Evolutionary conservation across 2,888 invertebrate genomes (phyloP), one percentile per base, ranked within the genome.

Genomic region (Linnaemya vulpina): DNA sequence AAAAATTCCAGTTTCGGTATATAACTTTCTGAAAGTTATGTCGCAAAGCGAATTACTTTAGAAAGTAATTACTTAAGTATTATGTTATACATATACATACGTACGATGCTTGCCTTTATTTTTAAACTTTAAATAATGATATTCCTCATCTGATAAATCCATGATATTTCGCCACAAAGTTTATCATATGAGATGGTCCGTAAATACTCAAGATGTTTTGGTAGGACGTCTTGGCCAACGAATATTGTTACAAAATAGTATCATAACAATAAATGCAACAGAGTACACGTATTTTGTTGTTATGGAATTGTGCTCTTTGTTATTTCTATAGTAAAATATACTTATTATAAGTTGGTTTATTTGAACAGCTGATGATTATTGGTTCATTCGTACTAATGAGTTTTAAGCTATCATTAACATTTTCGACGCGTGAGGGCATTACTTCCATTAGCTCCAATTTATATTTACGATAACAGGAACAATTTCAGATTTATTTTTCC

Each of bases 81-180:
- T n/a, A n/a, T n/a, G n/a, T n/a, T n/a, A n/a, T 1, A 4, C 13
- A 8, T 8, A 60, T 13, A 13, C 53, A n/a, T n/a, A 78, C 85
- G 86, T 88, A 90, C 90, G 86, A 38, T 87, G 85, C 86, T 90
- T 90, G 0, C 88, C 88, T 55, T 86, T 88, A 3, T 84, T 87
- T 13, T 86, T 75, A 10, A 86, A 46, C 13, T 76, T 80, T 10
- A 22, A 53, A 51, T 76, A 68, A 51, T 68, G 35, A 8, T 25
- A 43, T 7, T 84, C 68, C 22, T 65, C 74, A 58, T 84, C 76
- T 58, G 74, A 76, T 13, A 60, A 67, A 15, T 77, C 68, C 81
- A 84, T 76, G 15, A 35, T 46, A 0, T 30, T 40, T 15, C 20
- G n/a, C n/a, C 25, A 10, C 10, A 53, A 0, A 53, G 9, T 0